Evolutionary conservation across 2,797 vertebrate species (phyloP), one percentile per base, ranked within the genome.

Genomic region (Eulemur mongoz): DNA sequence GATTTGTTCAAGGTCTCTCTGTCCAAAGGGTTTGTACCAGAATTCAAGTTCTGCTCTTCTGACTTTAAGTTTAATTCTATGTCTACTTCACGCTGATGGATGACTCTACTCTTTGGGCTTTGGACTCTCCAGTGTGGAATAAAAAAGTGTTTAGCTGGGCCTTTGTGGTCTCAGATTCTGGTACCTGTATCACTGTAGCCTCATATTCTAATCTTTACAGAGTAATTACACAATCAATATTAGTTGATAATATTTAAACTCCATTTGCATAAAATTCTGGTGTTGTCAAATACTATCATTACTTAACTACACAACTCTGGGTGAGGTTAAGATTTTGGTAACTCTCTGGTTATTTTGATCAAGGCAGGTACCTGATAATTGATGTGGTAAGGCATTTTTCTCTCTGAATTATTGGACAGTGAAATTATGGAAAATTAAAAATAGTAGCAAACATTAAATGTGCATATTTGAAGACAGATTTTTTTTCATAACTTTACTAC

Each of bases 401-500:
- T 59, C 22, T 69, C 35, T 48, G 4, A 69, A 61, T 96, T 61
- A 67, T 35, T 48, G 43, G 65, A 50, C 13, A 40, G 43, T 17
- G 89, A 94, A 89, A 67, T 75, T 10, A 23, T 86, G 63, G 72
- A 90, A 95, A 91, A 94, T 65, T 72, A 89, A 95, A 40, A 5
- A 52, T 40, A 82, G 32, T 63, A 80, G 32, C n/a, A 65, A 89
- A 48, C 40, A 57, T 43, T 92, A 45, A 23, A 65, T 32, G 38
- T 80, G n/a, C 38, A n/a, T 94, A 38, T 87, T 63, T 95, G 43
- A 89, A 82, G 67, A 48, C 27, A 69, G 63, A 67, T 48, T 91
- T 88, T 91, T 91, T 93, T 65, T 78, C 15, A 69, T 89, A 78
- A 5, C 11, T 94, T 86, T 83, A 50, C 10, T 10, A 30, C 18